Conservation (phyloP, 2,888 invertebrate species). For the Hipparchia semele region DNA sequence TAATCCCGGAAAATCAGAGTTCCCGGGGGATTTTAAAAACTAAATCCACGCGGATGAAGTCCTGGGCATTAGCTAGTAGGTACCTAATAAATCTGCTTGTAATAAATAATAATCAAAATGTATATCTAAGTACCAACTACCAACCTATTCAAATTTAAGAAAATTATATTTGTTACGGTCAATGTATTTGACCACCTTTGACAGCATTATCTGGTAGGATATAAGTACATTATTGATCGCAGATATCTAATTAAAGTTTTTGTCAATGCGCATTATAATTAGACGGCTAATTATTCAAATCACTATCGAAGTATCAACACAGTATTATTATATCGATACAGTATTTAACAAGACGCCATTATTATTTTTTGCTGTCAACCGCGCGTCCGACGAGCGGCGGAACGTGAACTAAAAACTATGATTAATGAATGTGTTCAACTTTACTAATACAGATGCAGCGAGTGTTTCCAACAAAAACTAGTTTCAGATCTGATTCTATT, state of each 20-base stretch:
- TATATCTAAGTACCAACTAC: too few relatives aligned
- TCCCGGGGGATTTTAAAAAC: too few relatives aligned
- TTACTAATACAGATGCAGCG: slow-evolving; percentile 19
- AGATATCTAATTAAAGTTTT: neutral
- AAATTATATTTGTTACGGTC: too few relatives aligned
- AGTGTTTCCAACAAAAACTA: slow-evolving; percentile 29
- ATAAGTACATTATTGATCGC: too few relatives aligned
- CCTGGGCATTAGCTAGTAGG: too few relatives aligned
- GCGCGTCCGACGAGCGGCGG: neutral
- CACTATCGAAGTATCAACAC: slow-evolving; percentile 28
- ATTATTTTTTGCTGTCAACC: slow-evolving; percentile 23
- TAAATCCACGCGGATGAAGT: too few relatives aligned
- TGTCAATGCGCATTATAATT: slow-evolving; percentile 29
- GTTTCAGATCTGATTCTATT: slow-evolving; percentile 19
- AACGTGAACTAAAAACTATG: slow-evolving; percentile 30
- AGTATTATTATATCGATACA: slow-evolving; percentile 28
- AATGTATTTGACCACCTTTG: too few relatives aligned
- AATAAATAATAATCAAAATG: too few relatives aligned
- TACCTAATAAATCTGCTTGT: too few relatives aligned
- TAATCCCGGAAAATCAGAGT: too few relatives aligned
- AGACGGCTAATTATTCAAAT: slow-evolving; percentile 21
- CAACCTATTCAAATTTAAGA: too few relatives aligned
- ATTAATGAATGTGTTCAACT: slow-evolving; percentile 35
- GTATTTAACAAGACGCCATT: slow-evolving; percentile 17
- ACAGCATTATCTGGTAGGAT: too few relatives aligned